Evolutionary conservation across 2,888 invertebrate genomes (phyloP).

Genomic region (Myopa testacea): DNA sequence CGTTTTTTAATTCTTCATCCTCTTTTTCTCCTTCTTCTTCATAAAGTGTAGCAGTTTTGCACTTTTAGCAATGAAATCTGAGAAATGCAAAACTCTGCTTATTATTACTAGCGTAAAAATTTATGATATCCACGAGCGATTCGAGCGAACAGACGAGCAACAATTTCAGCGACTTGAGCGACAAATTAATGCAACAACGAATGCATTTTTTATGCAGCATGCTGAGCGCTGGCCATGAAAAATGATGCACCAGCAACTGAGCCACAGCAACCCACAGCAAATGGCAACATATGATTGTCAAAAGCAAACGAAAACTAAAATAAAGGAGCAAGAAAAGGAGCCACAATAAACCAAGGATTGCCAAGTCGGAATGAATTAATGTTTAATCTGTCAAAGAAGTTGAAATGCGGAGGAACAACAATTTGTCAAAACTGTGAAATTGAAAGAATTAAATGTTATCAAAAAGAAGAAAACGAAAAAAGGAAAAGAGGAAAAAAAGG

Average conservation of each 20-base stretch:
- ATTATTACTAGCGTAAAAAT: no score
- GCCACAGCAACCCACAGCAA: neutral
- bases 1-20: no score
- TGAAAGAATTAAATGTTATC: neutral
- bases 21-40: no score
- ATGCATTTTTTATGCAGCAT: constrained; percentile 25
- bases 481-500: neutral
- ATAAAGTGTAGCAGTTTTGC: no score
- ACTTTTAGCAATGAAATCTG: no score
- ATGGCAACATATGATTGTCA: constrained; percentile 8
- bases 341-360: constrained; percentile 1
- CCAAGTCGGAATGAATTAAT: constrained; percentile 4
- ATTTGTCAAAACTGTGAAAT: constrained; percentile 18
- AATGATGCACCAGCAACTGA: neutral
- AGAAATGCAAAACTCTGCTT: no score
- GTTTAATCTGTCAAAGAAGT: constrained; percentile 12
- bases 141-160: neutral
- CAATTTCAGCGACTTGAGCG: constrained; percentile 1
- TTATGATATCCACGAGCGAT: neutral
- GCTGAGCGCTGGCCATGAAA: constrained; percentile 1
- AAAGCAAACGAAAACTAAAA: neutral
- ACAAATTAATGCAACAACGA: constrained; percentile 33
- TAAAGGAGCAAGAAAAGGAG: neutral
- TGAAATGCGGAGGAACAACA: constrained; percentile 2
- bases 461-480: neutral